A percentile compares a stretch with the other conserved stretches of the same genome.
Conservation (phyloP, 2,888 invertebrate genomes). For the Dione juno region DNA sequence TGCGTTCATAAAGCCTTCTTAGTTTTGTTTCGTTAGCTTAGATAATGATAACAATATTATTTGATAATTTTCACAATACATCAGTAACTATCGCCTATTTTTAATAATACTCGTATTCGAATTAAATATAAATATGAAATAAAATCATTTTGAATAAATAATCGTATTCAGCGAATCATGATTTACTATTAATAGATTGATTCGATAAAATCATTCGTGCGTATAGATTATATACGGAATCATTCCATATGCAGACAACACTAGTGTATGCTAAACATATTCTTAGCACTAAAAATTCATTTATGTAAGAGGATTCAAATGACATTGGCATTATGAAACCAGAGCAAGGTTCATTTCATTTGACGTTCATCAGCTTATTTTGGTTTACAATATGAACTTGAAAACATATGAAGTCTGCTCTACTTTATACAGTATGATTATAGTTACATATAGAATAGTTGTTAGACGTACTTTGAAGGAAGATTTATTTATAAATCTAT, state of each 20-base stretch:
- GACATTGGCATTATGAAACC: slow-evolving; percentile 63
- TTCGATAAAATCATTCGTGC: background rate
- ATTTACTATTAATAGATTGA: background rate
- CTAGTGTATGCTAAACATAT: slow-evolving; percentile 31
- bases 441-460: too few species aligned
- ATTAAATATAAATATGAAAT: too few species aligned
- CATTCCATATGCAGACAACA: slow-evolving; percentile 21
- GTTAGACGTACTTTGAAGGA: too few species aligned
- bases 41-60: slow-evolving; percentile 2
- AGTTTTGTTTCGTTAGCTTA: slow-evolving; percentile 9
- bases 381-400: slow-evolving; percentile 59
- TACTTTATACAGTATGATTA: slow-evolving; percentile 32
- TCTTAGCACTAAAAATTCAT: slow-evolving; percentile 52
- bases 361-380: slow-evolving; percentile 49
- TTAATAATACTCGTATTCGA: too few species aligned
- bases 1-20: slow-evolving; percentile 4
- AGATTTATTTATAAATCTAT: too few species aligned
- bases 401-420: slow-evolving; percentile 43
- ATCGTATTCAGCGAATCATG: background rate
- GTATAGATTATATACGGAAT: background rate
- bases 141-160: too few species aligned
- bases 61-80: slow-evolving; percentile 13
- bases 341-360: slow-evolving; percentile 63
- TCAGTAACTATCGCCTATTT: background rate
- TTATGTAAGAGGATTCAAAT: slow-evolving; percentile 65